phyloP scores from a whole-genome alignment of 1,140 invertebrate genomes.

The Rhyacophila brunnea region DNA sequence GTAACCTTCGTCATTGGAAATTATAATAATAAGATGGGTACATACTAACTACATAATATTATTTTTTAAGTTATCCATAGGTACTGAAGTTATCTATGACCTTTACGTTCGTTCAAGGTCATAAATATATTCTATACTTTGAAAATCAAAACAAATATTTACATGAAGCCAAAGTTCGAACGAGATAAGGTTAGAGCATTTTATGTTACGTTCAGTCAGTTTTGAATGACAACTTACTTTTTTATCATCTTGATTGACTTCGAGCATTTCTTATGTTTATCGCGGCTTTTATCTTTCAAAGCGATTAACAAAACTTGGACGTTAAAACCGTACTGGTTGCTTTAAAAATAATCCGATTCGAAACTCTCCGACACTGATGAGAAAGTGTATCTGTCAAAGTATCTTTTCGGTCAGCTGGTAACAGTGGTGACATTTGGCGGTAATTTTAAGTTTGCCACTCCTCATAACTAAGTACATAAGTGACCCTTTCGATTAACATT shows the following conservation, averaged over 20 bases:
- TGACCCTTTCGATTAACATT: no score
- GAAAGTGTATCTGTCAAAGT: no score
- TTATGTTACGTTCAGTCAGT: background rate
- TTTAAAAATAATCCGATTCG: no score
- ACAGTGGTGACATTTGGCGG: no score
- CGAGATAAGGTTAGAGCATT: background rate
- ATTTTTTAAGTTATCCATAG: background rate
- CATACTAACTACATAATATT: background rate
- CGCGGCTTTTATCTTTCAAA: slow-evolving; percentile 9
- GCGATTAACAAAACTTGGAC: background rate
- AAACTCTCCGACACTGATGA: no score
- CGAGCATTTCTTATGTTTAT: slow-evolving; percentile 13
- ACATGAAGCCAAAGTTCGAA: slow-evolving; percentile 13
- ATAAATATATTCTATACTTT: background rate
- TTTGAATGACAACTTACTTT: slow-evolving; percentile 16
- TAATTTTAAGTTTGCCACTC: no score
- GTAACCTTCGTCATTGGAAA: no score
- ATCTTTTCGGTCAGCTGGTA: no score
- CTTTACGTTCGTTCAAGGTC: slow-evolving; percentile 15
- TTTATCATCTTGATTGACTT: slow-evolving; percentile 25
- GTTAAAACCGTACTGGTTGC: no score
- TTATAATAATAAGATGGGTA: no score
- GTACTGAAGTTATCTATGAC: slow-evolving; percentile 4
- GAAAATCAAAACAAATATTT: slow-evolving; percentile 19
- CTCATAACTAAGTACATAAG: no score